Evolutionary conservation across 2,888 invertebrate genomes (phyloP).

Genomic region (Drosophila greeni): DNA sequence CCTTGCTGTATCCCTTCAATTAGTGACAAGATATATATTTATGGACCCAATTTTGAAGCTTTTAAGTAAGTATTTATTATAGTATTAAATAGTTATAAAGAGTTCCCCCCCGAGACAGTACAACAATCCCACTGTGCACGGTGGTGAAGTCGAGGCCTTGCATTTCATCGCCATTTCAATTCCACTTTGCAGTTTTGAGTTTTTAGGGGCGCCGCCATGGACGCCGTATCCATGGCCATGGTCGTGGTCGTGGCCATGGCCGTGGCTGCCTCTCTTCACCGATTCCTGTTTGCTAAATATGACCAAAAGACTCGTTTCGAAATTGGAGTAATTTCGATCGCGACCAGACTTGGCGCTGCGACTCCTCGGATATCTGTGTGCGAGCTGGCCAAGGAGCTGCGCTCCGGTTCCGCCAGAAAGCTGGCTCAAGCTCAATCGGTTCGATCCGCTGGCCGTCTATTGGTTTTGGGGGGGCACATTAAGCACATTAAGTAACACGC

Average conservation of each 20-base stretch:
- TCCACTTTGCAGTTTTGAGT: slow-evolving; percentile 62
- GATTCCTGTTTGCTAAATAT: slow-evolving; percentile 75
- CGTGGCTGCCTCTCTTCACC: slow-evolving; percentile 34
- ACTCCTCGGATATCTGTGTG: background rate
- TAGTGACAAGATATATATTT: no score
- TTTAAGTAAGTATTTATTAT: no score
- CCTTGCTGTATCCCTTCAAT: no score
- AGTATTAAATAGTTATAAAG: no score
- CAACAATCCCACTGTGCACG: slow-evolving; percentile 43
- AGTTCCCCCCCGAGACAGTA: no score
- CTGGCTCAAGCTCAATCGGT: slow-evolving; percentile 32
- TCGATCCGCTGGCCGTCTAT: slow-evolving; percentile 19
- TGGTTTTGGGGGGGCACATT: slow-evolving; percentile 8
- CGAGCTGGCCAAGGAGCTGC: background rate
- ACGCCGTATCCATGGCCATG: background rate
- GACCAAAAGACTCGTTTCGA: slow-evolving; percentile 72
- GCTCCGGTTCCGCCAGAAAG: slow-evolving; percentile 64
- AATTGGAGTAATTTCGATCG: slow-evolving; percentile 74
- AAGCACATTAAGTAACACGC: slow-evolving; percentile 67
- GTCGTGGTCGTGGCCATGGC: slow-evolving; percentile 30
- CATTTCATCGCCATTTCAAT: slow-evolving; percentile 76
- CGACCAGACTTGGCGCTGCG: slow-evolving; percentile 32
- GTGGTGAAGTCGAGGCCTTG: slow-evolving; percentile 36
- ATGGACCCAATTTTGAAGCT: no score
- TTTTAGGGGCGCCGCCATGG: slow-evolving; percentile 38